These are phyloP conservation scores for Elaeidobius kamerunicus DNA, from an alignment of 2,888 invertebrate species.

Conservation along the genomic window DNA sequence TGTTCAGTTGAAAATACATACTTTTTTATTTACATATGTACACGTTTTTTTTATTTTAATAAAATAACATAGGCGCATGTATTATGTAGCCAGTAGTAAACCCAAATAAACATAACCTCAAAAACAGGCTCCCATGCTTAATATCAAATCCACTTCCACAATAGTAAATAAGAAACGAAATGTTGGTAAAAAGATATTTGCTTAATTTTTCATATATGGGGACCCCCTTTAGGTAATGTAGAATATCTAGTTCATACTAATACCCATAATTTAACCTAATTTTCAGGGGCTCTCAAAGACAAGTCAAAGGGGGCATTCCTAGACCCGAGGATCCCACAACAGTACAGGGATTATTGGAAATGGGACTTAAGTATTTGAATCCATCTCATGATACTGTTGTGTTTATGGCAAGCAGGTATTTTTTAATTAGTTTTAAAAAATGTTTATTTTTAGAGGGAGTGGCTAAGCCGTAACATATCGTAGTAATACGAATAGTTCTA, in stretches of 20 bases:
- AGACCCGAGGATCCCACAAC: conserved; percentile 60
- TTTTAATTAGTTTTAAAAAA: background rate
- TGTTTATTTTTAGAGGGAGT: too few relatives aligned
- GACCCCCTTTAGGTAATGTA: conserved; percentile 67
- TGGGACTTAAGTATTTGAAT: conserved; percentile 56
- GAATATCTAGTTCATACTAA: background rate
- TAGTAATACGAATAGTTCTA: too few relatives aligned
- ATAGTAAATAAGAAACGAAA: too few relatives aligned
- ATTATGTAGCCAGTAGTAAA: too few relatives aligned
- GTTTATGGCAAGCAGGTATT: conserved; percentile 68
- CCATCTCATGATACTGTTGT: conserved; percentile 59
- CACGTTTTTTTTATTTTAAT: too few relatives aligned
- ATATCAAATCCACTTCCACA: too few relatives aligned
- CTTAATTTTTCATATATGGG: conserved; percentile 76
- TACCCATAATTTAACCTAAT: background rate
- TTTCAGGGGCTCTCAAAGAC: conserved; percentile 68
- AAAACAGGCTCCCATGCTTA: too few relatives aligned
- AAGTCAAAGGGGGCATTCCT: conserved; percentile 51
- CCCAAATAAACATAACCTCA: too few relatives aligned
- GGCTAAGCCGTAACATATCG: too few relatives aligned
- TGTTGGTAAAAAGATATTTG: conserved; percentile 57
- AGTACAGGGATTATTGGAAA: conserved; percentile 71
- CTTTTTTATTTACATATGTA: too few relatives aligned
- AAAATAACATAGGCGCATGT: too few relatives aligned
- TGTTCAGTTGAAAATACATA: too few relatives aligned